phyloP scores from a whole-genome alignment of 1,140 invertebrate species.

The Drosophila watanabei region DNA sequence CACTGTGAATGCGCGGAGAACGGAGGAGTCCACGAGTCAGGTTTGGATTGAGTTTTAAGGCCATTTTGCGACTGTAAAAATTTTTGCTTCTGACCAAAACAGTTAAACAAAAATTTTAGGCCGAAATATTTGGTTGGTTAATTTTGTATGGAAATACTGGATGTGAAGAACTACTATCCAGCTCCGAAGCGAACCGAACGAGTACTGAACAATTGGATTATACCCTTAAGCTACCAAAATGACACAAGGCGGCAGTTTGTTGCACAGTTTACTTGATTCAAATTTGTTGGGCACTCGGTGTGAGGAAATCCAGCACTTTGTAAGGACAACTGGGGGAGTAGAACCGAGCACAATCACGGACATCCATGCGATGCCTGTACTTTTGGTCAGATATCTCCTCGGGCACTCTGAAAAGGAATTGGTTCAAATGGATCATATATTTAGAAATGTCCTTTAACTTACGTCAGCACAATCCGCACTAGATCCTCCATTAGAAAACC shows the following conservation, averaged over 20 bases:
- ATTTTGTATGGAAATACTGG: conserved; percentile 26
- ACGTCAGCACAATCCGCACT: conserved; percentile 62
- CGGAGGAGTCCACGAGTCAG: neutral
- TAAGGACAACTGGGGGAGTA: conserved; percentile 63
- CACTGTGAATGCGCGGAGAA: neutral
- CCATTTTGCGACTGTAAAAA: conserved; percentile 4
- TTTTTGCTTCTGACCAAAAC: neutral
- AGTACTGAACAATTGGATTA: neutral
- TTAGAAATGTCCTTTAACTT: neutral
- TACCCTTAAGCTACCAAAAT: neutral
- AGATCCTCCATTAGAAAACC: conserved; percentile 65
- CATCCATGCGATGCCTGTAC: conserved; percentile 41
- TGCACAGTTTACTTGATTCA: conserved; percentile 35
- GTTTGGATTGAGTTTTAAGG: neutral
- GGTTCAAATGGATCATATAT: neutral
- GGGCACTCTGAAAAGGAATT: conserved; percentile 37
- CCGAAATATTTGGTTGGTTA: neutral
- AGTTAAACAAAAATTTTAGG: neutral
- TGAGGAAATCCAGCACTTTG: conserved; percentile 57
- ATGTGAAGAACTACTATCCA: neutral
- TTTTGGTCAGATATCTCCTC: conserved; percentile 49
- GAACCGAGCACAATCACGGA: conserved; percentile 35
- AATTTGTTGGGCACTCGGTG: conserved; percentile 11
- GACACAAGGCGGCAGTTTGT: neutral
- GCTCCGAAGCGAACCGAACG: conserved; percentile 8